Conservation (phyloP, 2,797 vertebrate species). For the Coregonus sp. region DNA sequence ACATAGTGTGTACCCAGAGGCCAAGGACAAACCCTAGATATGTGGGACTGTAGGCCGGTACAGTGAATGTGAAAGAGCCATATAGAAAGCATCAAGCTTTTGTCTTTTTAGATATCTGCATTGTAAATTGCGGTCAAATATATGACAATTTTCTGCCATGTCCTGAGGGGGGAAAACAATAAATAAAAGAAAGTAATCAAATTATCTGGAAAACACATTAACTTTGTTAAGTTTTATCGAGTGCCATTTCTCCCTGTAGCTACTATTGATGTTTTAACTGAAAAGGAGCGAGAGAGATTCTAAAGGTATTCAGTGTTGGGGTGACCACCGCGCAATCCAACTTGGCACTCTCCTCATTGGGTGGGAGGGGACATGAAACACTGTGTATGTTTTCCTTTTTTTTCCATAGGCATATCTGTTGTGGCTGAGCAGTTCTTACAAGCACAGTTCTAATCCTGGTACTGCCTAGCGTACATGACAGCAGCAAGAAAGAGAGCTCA, state of each 20-base stretch:
- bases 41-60: not conserved
- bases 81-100: not conserved
- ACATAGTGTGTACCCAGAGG: constrained; percentile 2
- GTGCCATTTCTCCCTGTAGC: not conserved
- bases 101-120: not conserved
- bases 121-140: not conserved
- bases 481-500: not conserved
- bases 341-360: constrained; percentile 14
- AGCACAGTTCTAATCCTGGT: constrained; percentile 8
- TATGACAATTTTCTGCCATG: not conserved
- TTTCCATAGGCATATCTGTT: constrained; percentile 10
- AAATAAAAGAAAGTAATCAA: not conserved
- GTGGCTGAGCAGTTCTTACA: constrained; percentile 25
- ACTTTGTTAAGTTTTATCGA: not conserved
- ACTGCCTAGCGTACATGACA: not conserved
- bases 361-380: constrained; percentile 31
- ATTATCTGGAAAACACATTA: not conserved
- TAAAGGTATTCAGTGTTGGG: constrained; percentile 5
- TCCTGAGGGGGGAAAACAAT: not conserved
- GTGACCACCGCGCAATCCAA: constrained; percentile 38
- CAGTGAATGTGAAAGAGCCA: not conserved
- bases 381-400: constrained; percentile 25
- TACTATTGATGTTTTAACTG: constrained; percentile 6
- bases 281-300: constrained; percentile 9
- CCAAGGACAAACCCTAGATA: constrained; percentile 1